These are phyloP conservation scores for Oscheius myriophilus DNA, from an alignment of 2,888 invertebrate genomes.

Conservation along the genomic window DNA sequence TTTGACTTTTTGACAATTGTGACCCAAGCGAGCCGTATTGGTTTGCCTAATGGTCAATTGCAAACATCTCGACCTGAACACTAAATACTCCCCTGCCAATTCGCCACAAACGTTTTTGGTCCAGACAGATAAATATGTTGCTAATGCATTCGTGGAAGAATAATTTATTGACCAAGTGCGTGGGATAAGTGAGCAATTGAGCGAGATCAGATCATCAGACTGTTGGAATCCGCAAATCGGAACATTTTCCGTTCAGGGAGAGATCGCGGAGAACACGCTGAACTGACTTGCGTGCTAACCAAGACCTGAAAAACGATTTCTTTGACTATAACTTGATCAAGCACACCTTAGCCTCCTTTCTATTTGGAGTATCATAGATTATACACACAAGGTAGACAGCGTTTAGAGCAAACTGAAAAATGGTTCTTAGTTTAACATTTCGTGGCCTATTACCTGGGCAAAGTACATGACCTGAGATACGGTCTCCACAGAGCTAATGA, in stretches of 20 bases:
- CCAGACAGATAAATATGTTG: too few relatives aligned
- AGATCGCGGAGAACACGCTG: constrained; percentile 23
- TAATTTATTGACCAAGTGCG: too few relatives aligned
- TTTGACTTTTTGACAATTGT: too few relatives aligned
- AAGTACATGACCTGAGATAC: constrained; percentile 66
- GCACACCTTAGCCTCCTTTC: constrained; percentile 37
- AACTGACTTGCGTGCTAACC: constrained; percentile 29
- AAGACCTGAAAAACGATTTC: constrained; percentile 26
- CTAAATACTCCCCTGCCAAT: too few relatives aligned
- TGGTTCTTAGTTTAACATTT: background rate
- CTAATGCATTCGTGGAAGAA: too few relatives aligned
- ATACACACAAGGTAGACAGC: constrained; percentile 64
- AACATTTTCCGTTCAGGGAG: constrained; percentile 9
- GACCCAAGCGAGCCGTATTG: too few relatives aligned
- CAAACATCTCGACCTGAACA: too few relatives aligned
- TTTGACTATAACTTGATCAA: background rate
- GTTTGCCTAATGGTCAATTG: too few relatives aligned
- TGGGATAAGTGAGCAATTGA: constrained; percentile 4
- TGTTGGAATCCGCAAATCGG: constrained; percentile 20
- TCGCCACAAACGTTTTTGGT: too few relatives aligned
- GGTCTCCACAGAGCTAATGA: constrained; percentile 47
- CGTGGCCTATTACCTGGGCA: constrained; percentile 48
- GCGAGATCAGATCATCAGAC: constrained; percentile 28
- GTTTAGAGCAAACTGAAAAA: constrained; percentile 64
- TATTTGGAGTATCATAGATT: constrained; percentile 60